Base-by-base conservation (phyloP, 2,888 invertebrate species). In the Pseudanteris insignis region DNA sequence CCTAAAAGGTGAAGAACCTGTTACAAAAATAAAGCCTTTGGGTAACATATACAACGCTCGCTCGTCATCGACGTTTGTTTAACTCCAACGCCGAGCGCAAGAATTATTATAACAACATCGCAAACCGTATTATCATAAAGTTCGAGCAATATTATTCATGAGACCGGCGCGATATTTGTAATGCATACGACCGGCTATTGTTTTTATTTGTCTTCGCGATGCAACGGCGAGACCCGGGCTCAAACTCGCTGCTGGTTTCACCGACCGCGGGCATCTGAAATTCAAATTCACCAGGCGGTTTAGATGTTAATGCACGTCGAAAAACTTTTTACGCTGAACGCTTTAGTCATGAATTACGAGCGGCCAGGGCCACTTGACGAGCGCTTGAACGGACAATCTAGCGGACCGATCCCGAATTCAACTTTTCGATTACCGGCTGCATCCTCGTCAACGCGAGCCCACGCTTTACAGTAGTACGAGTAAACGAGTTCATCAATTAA, bases 1-100 rank as follows among this genome's bases (percentile, higher is more conserved):
- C 51, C 43, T 29, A 38, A 57, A 58, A 58, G 58, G 58, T 58
- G 50, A 58, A 58, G 50, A 58, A 58, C 58, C 58, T 51, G 58
- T 51, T 51, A 40, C 50, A 40, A 50, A 44, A 58, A 58, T 58
- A 58, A 44, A 51, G 46, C 26, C 26, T n/a, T n/a, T n/a, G n/a
- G n/a, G n/a, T 3, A 18, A 18, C 18, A 18, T 18, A 18, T 18
- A 4, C 47, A 37, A 40, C 40, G 37, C 43, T 12, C 24, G 44
- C 32, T 44, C 57, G 32, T 50, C 33, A 30, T 36, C 44, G 46
- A 8, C 6, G 57, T 50, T 50, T 46, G 34, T 44, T 51, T 36
- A 51, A 46, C 38, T 48, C 12, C 43, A 12, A 10, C 34, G 8
- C 30, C 29, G 36, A 9, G n/a, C 30, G 26, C 8, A 26, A 26